Base-by-base conservation (phyloP, 2,888 invertebrate genomes). In the Drosophila incognita region DNA sequence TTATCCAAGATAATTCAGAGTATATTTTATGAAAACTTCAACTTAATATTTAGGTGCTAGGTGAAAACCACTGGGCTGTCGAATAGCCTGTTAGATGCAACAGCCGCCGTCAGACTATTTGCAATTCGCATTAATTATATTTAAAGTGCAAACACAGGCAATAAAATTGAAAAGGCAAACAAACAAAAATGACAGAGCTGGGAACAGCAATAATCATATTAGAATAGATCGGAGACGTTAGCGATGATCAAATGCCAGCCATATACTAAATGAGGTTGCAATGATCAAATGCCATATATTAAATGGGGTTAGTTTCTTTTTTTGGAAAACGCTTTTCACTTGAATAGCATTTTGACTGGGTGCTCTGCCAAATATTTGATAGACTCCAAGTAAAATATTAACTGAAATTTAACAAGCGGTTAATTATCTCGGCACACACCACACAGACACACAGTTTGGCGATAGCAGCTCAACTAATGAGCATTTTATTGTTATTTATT, bases 81-180 rank as follows among this genome's bases (percentile, higher is more conserved):
- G 31, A 2, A 36, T 8, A 3, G 8, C 7, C 7, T 1, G 13
- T 0, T 27, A 48, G 11, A 2, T 24, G 38, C 24, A 21, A 40
- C 27, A 31, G 18, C 27, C 38, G 21, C 65, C n/a, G 51, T 62
- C 46, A 10, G 53, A 60, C 46, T 74, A 53, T 77, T 69, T 63
- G 53, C 65, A 60, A 35, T 74, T 65, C 74, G 58, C 62, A 66
- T 78, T 78, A 78, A 77, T 77, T 66, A 66, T 52, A 66, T 27
- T 49, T 27, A 24, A 74, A 57, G 75, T 70, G 77, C 61, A 70
- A 77, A 64, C 48, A 74, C n/a, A 48, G 21, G 18, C 61, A 69
- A 29, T 40, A 35, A 42, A 56, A 54, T 18, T 38, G 6, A 31
- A 57, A 31, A 31, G 27, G 10, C 18, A 56, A 42, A 57, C 29